These are phyloP conservation scores for Notothenia rossii DNA, from an alignment of 2,113 vertebrate species.

Conservation along the genomic window DNA sequence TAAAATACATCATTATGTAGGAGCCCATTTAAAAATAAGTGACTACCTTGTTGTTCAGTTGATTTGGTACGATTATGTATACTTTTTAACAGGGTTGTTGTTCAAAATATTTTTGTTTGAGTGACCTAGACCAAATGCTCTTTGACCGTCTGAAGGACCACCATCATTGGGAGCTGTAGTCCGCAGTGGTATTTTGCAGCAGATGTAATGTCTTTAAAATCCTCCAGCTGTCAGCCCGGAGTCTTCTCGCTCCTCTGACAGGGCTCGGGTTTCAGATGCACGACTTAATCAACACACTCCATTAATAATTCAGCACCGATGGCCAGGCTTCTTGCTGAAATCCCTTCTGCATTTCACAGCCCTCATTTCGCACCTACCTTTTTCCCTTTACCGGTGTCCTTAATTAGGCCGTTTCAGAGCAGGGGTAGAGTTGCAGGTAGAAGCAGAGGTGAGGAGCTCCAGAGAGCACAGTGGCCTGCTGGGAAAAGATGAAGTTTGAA, in stretches of 20 bases:
- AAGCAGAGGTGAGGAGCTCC: not conserved
- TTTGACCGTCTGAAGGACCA: no score
- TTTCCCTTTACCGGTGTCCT: slow-evolving; percentile 44
- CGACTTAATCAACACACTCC: slow-evolving; percentile 67
- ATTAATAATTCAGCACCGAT: slow-evolving; percentile 81
- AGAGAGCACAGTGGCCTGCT: not conserved
- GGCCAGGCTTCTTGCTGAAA: slow-evolving; percentile 65
- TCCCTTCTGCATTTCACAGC: slow-evolving; percentile 77
- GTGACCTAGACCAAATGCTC: no score
- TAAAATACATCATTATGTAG: not conserved
- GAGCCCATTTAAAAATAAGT: not conserved
- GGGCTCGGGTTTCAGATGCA: slow-evolving; percentile 67
- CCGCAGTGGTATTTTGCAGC: not conserved
- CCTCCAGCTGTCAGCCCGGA: slow-evolving; percentile 35
- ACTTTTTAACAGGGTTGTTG: not conserved
- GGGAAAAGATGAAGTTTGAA: not conserved
- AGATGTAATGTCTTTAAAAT: slow-evolving; percentile 24
- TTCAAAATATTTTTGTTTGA: not conserved
- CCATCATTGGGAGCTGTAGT: not conserved
- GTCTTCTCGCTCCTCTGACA: slow-evolving; percentile 50
- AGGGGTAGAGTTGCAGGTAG: slow-evolving; percentile 64
- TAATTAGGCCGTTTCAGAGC: slow-evolving; percentile 65
- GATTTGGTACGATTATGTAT: not conserved
- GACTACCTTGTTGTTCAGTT: no score
- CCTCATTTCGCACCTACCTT: slow-evolving; percentile 72